Evolutionary conservation across 2,113 vertebrate genomes (phyloP).

Genomic region (Nycticryphes semicollaris): DNA sequence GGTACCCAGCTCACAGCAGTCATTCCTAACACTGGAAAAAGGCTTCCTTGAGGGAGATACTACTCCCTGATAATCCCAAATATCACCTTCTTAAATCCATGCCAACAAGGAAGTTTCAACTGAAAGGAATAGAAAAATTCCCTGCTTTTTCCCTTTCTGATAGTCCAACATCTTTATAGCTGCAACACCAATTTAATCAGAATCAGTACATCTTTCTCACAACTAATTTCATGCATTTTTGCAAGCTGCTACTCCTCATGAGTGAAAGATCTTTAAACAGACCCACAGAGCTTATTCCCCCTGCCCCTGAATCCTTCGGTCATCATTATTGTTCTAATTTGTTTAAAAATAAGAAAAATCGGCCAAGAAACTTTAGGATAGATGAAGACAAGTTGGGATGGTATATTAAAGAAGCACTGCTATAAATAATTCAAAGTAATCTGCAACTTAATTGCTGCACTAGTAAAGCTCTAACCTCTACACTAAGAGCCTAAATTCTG

Average conservation of each 20-base stretch:
- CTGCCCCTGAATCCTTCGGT: background rate
- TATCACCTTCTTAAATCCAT: background rate
- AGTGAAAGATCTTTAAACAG: background rate
- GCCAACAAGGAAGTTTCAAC: background rate
- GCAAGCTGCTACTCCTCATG: background rate
- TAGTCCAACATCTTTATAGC: background rate
- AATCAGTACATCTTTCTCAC: background rate
- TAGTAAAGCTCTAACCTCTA: background rate
- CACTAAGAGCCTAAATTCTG: background rate
- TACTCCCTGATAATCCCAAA: background rate
- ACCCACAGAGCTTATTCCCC: background rate
- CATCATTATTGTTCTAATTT: background rate
- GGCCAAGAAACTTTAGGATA: background rate
- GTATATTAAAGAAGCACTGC: background rate
- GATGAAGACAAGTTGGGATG: background rate
- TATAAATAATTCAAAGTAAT: constrained; percentile 5
- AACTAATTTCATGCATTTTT: background rate
- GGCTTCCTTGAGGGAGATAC: background rate
- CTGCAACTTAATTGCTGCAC: background rate
- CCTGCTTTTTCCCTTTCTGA: background rate
- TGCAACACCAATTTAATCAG: background rate
- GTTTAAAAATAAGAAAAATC: background rate
- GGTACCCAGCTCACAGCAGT: background rate
- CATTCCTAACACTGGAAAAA: background rate
- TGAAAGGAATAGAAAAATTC: background rate